Percentiles rank a stretch among this genome's conserved stretches.
Evolutionary conservation across 2,888 invertebrate genomes (phyloP).

Genomic region (Colletes collaris): DNA sequence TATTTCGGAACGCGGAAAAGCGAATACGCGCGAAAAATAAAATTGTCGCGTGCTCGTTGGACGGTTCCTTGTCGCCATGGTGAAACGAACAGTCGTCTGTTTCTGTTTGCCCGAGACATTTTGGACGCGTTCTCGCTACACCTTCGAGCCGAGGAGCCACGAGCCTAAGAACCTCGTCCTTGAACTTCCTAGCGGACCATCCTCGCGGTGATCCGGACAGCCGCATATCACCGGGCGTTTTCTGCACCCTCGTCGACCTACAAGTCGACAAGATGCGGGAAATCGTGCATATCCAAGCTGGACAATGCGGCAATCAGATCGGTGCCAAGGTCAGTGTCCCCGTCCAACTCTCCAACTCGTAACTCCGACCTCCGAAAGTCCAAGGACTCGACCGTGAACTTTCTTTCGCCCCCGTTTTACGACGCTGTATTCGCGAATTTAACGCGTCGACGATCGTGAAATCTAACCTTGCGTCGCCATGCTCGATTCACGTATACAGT

Average conservation of each 20-base stretch:
- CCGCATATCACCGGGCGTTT: neutral
- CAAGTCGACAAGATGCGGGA: constrained; percentile 87
- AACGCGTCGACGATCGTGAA: neutral
- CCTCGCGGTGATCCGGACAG: neutral
- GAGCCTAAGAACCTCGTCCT: constrained; percentile 22
- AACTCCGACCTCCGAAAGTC: neutral
- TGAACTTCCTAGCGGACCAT: constrained; percentile 7
- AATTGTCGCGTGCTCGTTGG: too few relatives aligned
- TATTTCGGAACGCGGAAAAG: too few relatives aligned
- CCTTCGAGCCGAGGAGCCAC: constrained; percentile 23
- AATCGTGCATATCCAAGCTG: constrained; percentile 92
- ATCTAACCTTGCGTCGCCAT: neutral
- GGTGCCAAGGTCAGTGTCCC: constrained; percentile 87
- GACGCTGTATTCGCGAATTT: too few relatives aligned
- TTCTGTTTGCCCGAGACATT: constrained; percentile 41
- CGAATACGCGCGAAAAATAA: too few relatives aligned
- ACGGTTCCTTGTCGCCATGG: constrained; percentile 34
- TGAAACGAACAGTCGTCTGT: constrained; percentile 44
- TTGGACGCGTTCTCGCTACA: neutral
- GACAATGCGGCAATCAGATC: constrained; percentile 95
- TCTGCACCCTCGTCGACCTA: neutral
- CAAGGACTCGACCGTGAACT: too few relatives aligned
- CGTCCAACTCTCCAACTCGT: neutral
- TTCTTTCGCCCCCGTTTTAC: too few relatives aligned
- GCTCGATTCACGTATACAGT: neutral